Percentiles rank a stretch among this genome's conserved stretches.
Conservation (phyloP, 2,888 invertebrate species). For the Pedicia rivosa region DNA sequence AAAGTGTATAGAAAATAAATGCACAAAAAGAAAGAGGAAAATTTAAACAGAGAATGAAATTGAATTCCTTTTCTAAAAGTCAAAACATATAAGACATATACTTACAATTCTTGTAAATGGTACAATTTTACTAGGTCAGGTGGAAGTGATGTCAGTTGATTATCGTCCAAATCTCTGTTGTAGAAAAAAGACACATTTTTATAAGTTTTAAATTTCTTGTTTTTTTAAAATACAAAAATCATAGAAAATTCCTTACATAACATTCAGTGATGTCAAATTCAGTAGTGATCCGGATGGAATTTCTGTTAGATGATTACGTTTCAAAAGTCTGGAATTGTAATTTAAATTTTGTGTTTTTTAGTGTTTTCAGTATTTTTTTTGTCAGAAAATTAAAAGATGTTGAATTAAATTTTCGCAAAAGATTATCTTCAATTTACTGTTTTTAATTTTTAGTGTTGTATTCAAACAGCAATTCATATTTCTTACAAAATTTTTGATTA, state of each 20-base stretch:
- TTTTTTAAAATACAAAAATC: conserved; percentile 5
- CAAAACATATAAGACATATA: conserved; percentile 19
- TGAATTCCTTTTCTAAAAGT: neutral
- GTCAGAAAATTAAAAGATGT: conserved; percentile 1
- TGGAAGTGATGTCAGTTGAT: conserved; percentile 58
- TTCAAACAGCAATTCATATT: too few relatives aligned
- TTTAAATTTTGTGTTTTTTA: too few relatives aligned
- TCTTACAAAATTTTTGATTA: too few relatives aligned
- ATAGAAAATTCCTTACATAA: conserved; percentile 80
- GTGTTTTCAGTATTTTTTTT: conserved; percentile 1
- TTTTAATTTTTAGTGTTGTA: too few relatives aligned
- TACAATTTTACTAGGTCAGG: conserved; percentile 55
- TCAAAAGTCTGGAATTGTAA: conserved; percentile 68
- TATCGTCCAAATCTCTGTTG: conserved; percentile 62
- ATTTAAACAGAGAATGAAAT: too few relatives aligned
- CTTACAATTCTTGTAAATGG: conserved; percentile 76
- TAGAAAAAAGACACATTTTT: conserved; percentile 12
- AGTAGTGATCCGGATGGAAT: conserved; percentile 66
- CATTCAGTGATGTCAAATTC: conserved; percentile 59
- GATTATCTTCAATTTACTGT: too few relatives aligned
- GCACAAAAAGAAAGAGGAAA: too few relatives aligned
- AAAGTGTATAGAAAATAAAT: too few relatives aligned
- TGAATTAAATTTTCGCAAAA: too few relatives aligned
- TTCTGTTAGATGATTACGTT: conserved; percentile 66
- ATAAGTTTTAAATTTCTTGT: conserved; percentile 1